Base-by-base conservation (phyloP, 2,888 invertebrate species). In the Nymphalis urticae region DNA sequence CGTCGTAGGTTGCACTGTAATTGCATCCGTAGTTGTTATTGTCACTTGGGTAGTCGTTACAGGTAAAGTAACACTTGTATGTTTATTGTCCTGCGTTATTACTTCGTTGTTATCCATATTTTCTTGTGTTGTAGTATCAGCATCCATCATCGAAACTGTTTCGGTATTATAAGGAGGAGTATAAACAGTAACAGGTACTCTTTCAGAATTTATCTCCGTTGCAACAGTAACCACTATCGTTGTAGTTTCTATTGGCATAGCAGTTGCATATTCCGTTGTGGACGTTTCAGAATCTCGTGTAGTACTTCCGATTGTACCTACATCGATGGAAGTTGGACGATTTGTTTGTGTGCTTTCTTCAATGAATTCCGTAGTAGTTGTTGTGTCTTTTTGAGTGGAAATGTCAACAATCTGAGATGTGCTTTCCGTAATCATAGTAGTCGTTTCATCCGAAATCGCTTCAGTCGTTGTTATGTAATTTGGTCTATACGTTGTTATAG, bases 401-500 rank as follows among this genome's bases (percentile, higher is more conserved):
- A 79, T 85, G 62, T 81, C 83, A 50, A 82, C 66, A 66, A 83
- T 75, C 59, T 81, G 74, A 9, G 81, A 79, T 27, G 87, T 88
- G 0, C 84, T 85, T 66, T 91, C 88, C 62, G 82, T 77, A 17
- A 81, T 68, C 1, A 76, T 71, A 48, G 87, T 87, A 0, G 90
- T 87, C 5, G 80, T 81, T 76, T 90, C 88, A 68, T 86, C 85
- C 13, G 13, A 42, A 36, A 63, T 61, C 32, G 78, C 60, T 54
- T 81, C 86, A n/a, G 83, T 85, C 21, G 87, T 85, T 8, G 89
- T 85, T 27, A 80, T 73, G 75, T 86, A 90, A 73, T 79, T 82
- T 64, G 93, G 92, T 73, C 92, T 83, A 42, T 92, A 92, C 17
- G 92, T 92, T n/a, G 92, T 92, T 24, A 92, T 80, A 50, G 85